Evolutionary conservation across 2,113 vertebrate genomes (phyloP), one percentile per base, ranked within the genome.

Genomic region (Ammodytes dubius): DNA sequence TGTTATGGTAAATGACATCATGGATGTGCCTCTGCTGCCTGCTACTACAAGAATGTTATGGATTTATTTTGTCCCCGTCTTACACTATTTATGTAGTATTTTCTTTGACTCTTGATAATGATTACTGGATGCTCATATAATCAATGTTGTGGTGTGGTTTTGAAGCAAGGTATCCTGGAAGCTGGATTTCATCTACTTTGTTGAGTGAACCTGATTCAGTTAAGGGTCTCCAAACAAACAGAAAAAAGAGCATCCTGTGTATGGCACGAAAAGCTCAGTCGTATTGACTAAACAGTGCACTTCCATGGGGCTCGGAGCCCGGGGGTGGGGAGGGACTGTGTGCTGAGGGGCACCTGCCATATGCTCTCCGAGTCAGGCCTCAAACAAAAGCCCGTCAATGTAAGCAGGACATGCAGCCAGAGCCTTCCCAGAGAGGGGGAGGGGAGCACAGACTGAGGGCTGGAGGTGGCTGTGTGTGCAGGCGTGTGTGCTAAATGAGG

Each of bases 341-440:
- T 93, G 84, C 88, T 90, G 88, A 90, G 92, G 92, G 92, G 92
- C 93, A 95, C 94, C 95, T 94, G 94, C 95, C 95, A 95, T 95
- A 95, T 95, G 95, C 90, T 95, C 83, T 73, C 42, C 60, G 79
- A 92, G 86, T 92, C 90, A 76, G 79, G 77, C 88, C 88, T 93
- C 88, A 91, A 94, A 95, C 93, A 96, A 96, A 95, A 93, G 93
- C 92, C 91, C 74, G 89, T 89, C 85, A 88, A 84, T 87, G 86
- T 84, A 77, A 84, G 90, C 88, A 86, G 92, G 87, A 82, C 89
- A 77, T 67, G 11, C 76, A 84, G 85, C 82, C 81, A 84, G 86
- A 77, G 82, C 76, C 79, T 82, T 80, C 74, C 71, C 71, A 69
- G 53, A 79, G 84, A 79, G 90, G 91, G 92, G 91, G 92, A 89